Conservation (phyloP, 2,113 vertebrate species). For the Numida meleagris region DNA sequence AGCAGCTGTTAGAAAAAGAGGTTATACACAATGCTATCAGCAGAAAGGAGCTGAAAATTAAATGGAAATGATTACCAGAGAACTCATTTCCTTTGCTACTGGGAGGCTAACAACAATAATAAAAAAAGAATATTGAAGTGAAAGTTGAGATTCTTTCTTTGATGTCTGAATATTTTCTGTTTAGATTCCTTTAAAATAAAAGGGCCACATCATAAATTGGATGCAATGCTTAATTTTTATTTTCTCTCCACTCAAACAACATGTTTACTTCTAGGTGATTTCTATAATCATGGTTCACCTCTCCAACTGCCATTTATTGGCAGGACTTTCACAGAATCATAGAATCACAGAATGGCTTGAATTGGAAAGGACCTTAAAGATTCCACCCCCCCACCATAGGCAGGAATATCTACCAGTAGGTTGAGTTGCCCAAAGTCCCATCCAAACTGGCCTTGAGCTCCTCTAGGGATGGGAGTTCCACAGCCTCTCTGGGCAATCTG, state of each 20-base stretch:
- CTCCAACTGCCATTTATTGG: not conserved
- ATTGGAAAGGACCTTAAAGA: not conserved
- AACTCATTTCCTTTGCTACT: constrained; percentile 61
- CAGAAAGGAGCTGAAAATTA: constrained; percentile 64
- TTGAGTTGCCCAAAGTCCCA: too few species aligned
- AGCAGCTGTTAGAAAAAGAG: constrained; percentile 55
- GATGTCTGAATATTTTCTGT: constrained; percentile 29
- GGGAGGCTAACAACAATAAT: constrained; percentile 49
- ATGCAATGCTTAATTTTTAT: constrained; percentile 47
- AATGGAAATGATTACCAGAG: constrained; percentile 44
- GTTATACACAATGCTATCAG: constrained; percentile 42
- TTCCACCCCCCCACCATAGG: not conserved
- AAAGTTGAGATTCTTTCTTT: constrained; percentile 28
- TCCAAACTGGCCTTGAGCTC: not conserved
- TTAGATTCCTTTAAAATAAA: constrained; percentile 32
- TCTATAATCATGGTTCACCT: not conserved
- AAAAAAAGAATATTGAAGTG: constrained; percentile 18
- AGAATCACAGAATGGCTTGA: not conserved
- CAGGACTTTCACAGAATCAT: not conserved
- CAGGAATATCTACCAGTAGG: not conserved
- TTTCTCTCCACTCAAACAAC: constrained; percentile 12
- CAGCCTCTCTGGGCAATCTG: not conserved
- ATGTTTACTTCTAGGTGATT: constrained; percentile 26
- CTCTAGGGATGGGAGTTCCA: not conserved
- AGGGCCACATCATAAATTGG: constrained; percentile 35